Evolutionary conservation across 2,888 invertebrate species (phyloP).

Genomic region (Sinohyriopsis cumingii): DNA sequence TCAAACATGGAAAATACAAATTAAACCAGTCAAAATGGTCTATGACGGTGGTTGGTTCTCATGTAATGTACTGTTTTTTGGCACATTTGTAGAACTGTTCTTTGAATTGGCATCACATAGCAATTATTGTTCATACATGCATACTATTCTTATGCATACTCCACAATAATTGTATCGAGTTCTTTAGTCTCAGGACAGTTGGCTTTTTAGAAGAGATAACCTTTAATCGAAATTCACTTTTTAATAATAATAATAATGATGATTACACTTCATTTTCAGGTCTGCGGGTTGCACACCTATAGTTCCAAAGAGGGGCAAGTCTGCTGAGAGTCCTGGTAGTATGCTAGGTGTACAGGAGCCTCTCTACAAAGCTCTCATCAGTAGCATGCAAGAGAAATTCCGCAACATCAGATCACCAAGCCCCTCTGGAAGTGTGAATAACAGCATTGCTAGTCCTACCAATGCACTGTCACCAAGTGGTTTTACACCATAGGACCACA

Average conservation of each 20-base stretch:
- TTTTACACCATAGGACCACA: not conserved
- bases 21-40: too few species aligned
- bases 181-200: too few species aligned
- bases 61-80: too few species aligned
- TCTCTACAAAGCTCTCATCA: constrained; percentile 52
- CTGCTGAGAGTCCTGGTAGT: constrained; percentile 5
- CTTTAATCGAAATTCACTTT: not conserved
- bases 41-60: too few species aligned
- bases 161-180: too few species aligned
- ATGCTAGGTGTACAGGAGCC: constrained; percentile 42
- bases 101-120: too few species aligned
- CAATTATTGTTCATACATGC: too few species aligned
- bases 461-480: constrained; percentile 1
- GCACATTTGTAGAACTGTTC: too few species aligned
- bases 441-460: not conserved
- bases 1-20: too few species aligned
- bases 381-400: constrained; percentile 56
- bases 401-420: constrained; percentile 59
- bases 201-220: too few species aligned
- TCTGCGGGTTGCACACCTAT: constrained; percentile 57
- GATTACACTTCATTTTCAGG: constrained; percentile 26
- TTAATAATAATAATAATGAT: not conserved
- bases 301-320: constrained; percentile 16
- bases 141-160: too few species aligned
- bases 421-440: constrained; percentile 33